Evolutionary conservation across 2,888 invertebrate species (phyloP), one percentile per base, ranked within the genome.

Genomic region (Opisthograptis luteolata): DNA sequence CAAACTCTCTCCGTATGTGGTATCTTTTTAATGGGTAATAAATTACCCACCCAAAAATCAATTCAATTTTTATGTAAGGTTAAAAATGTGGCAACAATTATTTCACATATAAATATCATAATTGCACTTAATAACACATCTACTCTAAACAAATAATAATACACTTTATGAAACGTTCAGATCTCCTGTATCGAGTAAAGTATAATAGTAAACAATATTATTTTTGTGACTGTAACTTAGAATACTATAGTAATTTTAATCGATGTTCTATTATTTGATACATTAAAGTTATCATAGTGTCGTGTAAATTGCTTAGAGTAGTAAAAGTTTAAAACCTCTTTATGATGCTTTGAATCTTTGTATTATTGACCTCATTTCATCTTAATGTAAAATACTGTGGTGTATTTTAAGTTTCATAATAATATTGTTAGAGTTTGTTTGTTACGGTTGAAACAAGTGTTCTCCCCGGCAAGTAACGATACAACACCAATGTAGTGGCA

Each of bases 231-330:
- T 67, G 61, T 65, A 64, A 66, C 47, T 58, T 65, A 65, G 64
- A 62, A 57, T 67, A 55, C 55, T 41, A 65, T 64, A 62, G 66
- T 64, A 62, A 66, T 64, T 57, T 60, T 61, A 58, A 57, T 56
- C 59, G 62, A 65, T 72, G 67, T 64, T 71, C 72, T 69, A 60
- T 64, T 62, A 58, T 70, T 65, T 70, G 46, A 17, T 58, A 53
- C 56, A 58, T 41, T 50, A 41, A 56, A 56, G 28, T 34, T 34
- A 52, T 50, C 55, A 64, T 76, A 79, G 79, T 67, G 55, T 80
- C 63, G 62, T 77, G 76, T 80, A 79, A 75, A 75, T 84, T 68
- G 76, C 73, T 57, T 61, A 56, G 56, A 36, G 50, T 60, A 58
- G 59, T 55, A 37, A 40, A 40, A 31, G 27, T 57, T 50, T 42